These are phyloP conservation scores for Regulus satrapa DNA, from an alignment of 2,113 vertebrate genomes.

Conservation along the genomic window DNA sequence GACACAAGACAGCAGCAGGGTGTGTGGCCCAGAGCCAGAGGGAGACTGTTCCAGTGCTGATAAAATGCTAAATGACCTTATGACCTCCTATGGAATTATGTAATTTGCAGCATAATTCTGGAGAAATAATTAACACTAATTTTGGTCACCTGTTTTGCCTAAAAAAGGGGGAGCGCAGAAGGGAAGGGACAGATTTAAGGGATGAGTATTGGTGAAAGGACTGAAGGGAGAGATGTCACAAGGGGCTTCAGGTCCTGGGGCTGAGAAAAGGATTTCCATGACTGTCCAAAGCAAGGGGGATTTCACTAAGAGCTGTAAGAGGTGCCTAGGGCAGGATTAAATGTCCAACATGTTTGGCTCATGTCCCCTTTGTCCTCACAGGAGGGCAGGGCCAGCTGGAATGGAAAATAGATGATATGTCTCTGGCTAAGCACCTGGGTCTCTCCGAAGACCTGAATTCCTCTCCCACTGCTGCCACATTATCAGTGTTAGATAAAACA, in stretches of 20 bases:
- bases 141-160: background rate
- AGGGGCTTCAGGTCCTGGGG: background rate
- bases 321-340: background rate
- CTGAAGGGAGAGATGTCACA: background rate
- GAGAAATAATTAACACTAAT: background rate
- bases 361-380: background rate
- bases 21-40: background rate
- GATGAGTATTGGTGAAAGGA: background rate
- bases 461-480: background rate
- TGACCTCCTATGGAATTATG: background rate
- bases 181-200: background rate
- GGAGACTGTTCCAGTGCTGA: background rate
- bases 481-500: background rate
- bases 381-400: background rate
- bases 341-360: background rate
- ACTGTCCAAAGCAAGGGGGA: background rate
- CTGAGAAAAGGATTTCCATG: background rate
- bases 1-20: background rate
- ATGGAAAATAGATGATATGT: background rate
- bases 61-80: background rate
- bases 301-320: background rate
- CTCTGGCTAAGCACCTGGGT: background rate
- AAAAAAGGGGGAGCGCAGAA: background rate
- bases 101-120: background rate
- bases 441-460: background rate